Conservation (phyloP, 2,888 invertebrate species). For the Drosophila pseudotalamancana region DNA sequence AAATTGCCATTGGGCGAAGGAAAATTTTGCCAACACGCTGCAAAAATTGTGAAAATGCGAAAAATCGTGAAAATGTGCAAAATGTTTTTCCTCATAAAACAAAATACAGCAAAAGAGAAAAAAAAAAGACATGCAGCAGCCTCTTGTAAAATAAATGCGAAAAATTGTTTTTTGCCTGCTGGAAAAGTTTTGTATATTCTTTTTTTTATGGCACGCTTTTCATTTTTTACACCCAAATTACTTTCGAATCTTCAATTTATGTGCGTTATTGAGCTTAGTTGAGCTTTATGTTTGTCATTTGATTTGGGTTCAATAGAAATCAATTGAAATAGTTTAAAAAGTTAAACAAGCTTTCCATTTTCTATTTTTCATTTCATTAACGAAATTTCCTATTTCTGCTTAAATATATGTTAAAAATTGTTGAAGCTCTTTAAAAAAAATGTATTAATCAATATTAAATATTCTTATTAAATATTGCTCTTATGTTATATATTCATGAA, state of each 20-base stretch:
- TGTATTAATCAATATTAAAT: too few species aligned
- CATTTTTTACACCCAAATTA: constrained; percentile 44
- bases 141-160: constrained; percentile 29
- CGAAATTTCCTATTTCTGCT: too few species aligned
- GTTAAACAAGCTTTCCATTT: not conserved
- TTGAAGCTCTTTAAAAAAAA: too few species aligned
- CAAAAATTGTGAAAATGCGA: constrained; percentile 22
- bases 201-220: constrained; percentile 45
- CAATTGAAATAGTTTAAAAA: not conserved
- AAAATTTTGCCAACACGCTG: constrained; percentile 31
- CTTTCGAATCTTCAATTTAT: constrained; percentile 66
- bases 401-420: too few species aligned
- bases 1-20: constrained; percentile 62
- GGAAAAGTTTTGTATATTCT: constrained; percentile 46
- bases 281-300: constrained; percentile 1
- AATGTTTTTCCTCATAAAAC: constrained; percentile 50
- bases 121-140: constrained; percentile 13
- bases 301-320: constrained; percentile 3
- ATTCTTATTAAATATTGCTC: not conserved
- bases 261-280: constrained; percentile 29
- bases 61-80: constrained; percentile 28
- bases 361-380: not conserved
- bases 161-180: constrained; percentile 55
- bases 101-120: constrained; percentile 26
- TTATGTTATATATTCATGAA: not conserved